A percentile compares a stretch with the other conserved stretches of the same genome.
These are phyloP conservation scores for Hippocampus abdominalis DNA, from an alignment of 2,113 vertebrate genomes.

Conservation along the genomic window DNA sequence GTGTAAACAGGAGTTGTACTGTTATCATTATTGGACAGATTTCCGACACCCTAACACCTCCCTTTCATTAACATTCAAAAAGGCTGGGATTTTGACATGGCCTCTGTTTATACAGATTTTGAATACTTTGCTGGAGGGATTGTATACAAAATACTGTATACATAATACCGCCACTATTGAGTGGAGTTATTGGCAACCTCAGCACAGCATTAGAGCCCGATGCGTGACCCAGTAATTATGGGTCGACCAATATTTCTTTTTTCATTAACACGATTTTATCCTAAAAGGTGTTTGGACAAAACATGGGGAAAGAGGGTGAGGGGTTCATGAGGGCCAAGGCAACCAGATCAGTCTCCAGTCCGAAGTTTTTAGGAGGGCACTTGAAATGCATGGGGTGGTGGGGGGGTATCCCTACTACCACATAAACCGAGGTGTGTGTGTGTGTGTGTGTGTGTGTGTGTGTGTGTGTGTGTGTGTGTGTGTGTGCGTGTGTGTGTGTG, in stretches of 20 bases:
- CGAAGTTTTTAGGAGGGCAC: no score
- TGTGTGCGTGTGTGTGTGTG: no score
- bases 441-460: no score
- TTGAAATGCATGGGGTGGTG: no score
- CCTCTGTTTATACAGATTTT: conserved; percentile 68
- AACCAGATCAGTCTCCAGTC: not conserved
- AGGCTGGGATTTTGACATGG: conserved; percentile 66
- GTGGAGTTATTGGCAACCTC: conserved; percentile 34
- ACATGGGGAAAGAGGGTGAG: not conserved
- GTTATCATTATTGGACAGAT: conserved; percentile 79
- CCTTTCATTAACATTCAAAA: conserved; percentile 72
- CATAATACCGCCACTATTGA: conserved; percentile 44
- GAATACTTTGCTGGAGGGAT: conserved; percentile 59
- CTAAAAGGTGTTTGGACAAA: conserved; percentile 14
- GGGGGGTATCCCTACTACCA: no score
- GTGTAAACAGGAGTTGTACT: conserved; percentile 73
- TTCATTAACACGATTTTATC: conserved; percentile 1
- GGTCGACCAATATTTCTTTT: conserved; percentile 14
- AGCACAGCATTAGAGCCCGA: conserved; percentile 11
- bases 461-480: no score
- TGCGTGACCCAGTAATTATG: conserved; percentile 14
- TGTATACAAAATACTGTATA: conserved; percentile 52
- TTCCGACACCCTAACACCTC: conserved; percentile 75
- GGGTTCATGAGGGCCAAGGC: no score
- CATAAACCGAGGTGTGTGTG: no score